These are phyloP conservation scores for Blastomussa wellsi DNA, from an alignment of 92 coral and sea anemone species.

Conservation along the genomic window DNA sequence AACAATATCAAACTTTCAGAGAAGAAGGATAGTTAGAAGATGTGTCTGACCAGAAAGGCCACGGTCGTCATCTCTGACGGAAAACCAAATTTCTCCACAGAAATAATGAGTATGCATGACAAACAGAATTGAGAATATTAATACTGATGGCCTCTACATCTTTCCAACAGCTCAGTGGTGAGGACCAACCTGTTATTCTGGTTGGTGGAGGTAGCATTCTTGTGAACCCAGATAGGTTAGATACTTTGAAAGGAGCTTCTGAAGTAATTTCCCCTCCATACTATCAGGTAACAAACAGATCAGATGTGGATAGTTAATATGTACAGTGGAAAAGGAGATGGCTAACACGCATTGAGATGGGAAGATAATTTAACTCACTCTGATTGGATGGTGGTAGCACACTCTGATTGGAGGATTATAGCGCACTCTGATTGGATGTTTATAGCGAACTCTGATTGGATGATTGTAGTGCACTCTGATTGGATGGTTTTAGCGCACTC, in stretches of 20 bases:
- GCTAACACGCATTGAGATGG: too few relatives aligned
- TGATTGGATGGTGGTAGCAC: neutral
- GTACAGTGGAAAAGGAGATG: too few relatives aligned
- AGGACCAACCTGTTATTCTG: conserved; percentile 84
- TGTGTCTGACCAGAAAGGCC: too few relatives aligned
- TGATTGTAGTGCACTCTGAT: too few relatives aligned
- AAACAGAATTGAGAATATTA: neutral
- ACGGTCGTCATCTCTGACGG: neutral
- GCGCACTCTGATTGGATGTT: too few relatives aligned
- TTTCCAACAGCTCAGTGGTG: conserved; percentile 60
- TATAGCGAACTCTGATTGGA: too few relatives aligned
- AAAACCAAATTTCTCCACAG: neutral
- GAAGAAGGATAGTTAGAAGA: too few relatives aligned
- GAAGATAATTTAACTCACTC: neutral
- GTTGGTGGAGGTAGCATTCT: conserved; percentile 95
- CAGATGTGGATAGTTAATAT: too few relatives aligned
- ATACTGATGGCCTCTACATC: neutral
- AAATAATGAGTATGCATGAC: neutral
- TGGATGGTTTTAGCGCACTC: too few relatives aligned
- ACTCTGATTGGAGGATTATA: neutral
- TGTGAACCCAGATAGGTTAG: conserved; percentile 25
- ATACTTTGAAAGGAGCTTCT: conserved; percentile 82
- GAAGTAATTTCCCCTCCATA: conserved; percentile 65
- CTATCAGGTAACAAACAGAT: conserved; percentile 88
- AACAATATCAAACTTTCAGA: too few relatives aligned